Evolutionary conservation across 1,140 invertebrate species (phyloP).

Genomic region (Schmidtea mediterranea): DNA sequence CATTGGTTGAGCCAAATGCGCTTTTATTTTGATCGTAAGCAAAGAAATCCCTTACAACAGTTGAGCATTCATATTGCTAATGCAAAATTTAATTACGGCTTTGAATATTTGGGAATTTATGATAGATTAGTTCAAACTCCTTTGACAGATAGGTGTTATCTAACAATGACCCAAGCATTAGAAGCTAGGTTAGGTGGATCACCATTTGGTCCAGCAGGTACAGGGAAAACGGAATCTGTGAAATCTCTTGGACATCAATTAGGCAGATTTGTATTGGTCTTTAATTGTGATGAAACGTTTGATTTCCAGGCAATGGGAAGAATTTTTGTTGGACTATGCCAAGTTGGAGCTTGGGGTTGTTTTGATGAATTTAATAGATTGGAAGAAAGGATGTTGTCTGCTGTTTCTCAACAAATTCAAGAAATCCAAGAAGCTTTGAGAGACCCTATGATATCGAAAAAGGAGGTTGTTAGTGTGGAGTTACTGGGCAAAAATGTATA

Average conservation of each 20-base stretch:
- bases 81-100: constrained; percentile 90
- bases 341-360: constrained; percentile 96
- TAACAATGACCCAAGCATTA: constrained; percentile 96
- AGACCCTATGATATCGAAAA: constrained; percentile 15
- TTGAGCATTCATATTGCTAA: constrained; percentile 96
- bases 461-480: constrained; percentile 40
- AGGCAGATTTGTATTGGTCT: constrained; percentile 87
- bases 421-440: constrained; percentile 89
- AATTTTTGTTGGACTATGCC: constrained; percentile 81
- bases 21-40: constrained; percentile 85
- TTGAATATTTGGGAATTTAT: constrained; percentile 69
- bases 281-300: constrained; percentile 99
- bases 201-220: constrained; percentile 26
- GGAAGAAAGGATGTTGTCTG: constrained; percentile 94
- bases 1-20: constrained; percentile 94
- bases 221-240: constrained; percentile 89
- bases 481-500: constrained; percentile 83
- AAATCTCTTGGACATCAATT: constrained; percentile 91
- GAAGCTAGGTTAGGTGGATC: constrained; percentile 80
- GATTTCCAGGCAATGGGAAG: constrained; percentile 83
- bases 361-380: constrained; percentile 98
- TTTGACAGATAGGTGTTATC: constrained; percentile 81
- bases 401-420: constrained; percentile 93
- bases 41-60: constrained; percentile 73
- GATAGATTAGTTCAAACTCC: constrained; percentile 92